These are phyloP conservation scores for Castor canadensis DNA, from an alignment of 2,113 vertebrate species.

Conservation along the genomic window DNA sequence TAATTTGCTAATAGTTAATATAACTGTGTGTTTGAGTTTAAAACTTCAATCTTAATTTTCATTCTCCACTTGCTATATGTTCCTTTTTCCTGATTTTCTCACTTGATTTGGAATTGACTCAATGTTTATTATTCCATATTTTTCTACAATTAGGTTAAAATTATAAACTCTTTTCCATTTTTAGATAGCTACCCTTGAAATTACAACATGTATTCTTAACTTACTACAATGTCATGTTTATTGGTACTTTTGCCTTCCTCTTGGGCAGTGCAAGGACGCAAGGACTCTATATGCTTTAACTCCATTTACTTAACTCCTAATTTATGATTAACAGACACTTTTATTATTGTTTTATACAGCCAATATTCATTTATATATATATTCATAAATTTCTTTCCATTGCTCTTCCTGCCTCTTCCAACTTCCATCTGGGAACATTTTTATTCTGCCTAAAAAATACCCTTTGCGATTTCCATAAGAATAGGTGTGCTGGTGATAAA, in stretches of 20 bases:
- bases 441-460: constrained; percentile 22
- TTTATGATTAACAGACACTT: background rate
- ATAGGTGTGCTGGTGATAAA: background rate
- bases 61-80: background rate
- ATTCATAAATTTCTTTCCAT: background rate
- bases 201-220: background rate
- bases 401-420: constrained; percentile 17
- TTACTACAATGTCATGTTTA: background rate
- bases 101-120: background rate
- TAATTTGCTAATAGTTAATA: background rate
- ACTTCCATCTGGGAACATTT: constrained; percentile 31
- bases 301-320: background rate
- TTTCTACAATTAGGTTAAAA: background rate
- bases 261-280: background rate
- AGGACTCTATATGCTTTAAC: background rate
- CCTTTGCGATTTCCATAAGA: background rate
- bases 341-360: background rate
- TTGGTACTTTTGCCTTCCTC: background rate
- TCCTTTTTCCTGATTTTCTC: background rate
- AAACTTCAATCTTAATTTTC: background rate
- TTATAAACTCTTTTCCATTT: background rate
- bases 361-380: background rate
- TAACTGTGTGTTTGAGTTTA: background rate
- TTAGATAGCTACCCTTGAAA: background rate
- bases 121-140: background rate